phyloP scores from a whole-genome alignment of 2,888 invertebrate genomes.

The Bellardia pandia region DNA sequence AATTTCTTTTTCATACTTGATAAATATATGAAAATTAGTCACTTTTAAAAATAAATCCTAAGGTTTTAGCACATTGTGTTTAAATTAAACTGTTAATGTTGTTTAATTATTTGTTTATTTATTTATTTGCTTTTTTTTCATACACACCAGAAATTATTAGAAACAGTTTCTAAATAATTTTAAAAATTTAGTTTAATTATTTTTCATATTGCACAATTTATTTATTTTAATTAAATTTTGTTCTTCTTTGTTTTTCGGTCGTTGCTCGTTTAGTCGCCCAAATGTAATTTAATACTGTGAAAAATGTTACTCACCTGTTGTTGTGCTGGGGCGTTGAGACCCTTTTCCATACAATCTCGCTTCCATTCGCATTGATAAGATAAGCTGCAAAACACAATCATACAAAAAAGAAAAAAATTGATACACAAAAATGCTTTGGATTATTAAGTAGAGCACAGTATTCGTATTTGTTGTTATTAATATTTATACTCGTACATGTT shows the following conservation, averaged over 20 bases:
- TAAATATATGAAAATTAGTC: constrained; percentile 7
- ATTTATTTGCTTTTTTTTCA: background rate
- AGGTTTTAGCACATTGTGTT: background rate
- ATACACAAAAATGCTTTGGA: constrained; percentile 66
- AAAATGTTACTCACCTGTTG: constrained; percentile 69
- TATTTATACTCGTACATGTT: background rate
- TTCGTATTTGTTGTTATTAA: constrained; percentile 20
- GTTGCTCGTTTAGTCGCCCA: constrained; percentile 55
- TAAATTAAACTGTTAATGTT: background rate
- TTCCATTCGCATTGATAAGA: constrained; percentile 69
- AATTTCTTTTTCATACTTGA: constrained; percentile 6
- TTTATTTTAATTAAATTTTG: background rate
- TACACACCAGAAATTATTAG: background rate
- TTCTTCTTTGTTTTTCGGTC: constrained; percentile 3
- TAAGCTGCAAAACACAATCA: constrained; percentile 52
- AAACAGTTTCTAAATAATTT: background rate
- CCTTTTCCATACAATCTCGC: constrained; percentile 38
- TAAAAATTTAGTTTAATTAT: background rate
- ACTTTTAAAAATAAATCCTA: constrained; percentile 10
- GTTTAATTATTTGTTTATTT: background rate
- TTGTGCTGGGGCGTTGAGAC: constrained; percentile 27
- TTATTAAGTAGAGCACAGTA: constrained; percentile 59
- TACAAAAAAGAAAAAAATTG: constrained; percentile 36
- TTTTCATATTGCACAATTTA: constrained; percentile 6
- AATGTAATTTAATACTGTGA: constrained; percentile 71